Base-by-base conservation (phyloP, 2,797 vertebrate genomes). In the Pantherophis alleghaniensis region DNA sequence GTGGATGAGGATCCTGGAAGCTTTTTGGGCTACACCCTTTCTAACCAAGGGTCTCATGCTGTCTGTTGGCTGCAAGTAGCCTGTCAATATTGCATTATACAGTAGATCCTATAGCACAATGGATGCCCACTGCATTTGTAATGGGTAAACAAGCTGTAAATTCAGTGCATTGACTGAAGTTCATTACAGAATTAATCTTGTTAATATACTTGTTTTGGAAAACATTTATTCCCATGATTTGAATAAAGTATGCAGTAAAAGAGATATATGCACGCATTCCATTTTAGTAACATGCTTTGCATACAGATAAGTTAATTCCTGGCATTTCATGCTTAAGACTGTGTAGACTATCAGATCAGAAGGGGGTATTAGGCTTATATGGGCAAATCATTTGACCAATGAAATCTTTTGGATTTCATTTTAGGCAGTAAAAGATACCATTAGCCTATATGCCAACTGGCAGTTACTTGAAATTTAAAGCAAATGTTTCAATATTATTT, bases 401-500 rank as follows among this genome's bases (percentile, higher is more conserved):
- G 47, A 51, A 51, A 51, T 51, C 1, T n/a, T 60, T 18, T 83
- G 55, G 28, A 86, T 61, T 66, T 59, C 69, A 32, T 92, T 92
- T 47, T 59, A 89, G 11, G 14, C 22, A n/a, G 24, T 51, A 86
- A 90, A 6, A 7, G 20, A 13, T 16, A 53, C 42, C 61, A 55
- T 83, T 61, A 20, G 63, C 9, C 18, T 16, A 92, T 56, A 88
- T 9, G 32, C 13, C 0, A 13, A n/a, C 2, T 51, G 26, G 92
- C 59, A 93, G 42, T 12, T 59, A 79, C 89, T 11, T 94, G 90
- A 86, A 89, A 16, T 59, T 47, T 86, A 28, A 74, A 24, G 93
- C 22, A 37, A 18, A 74, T 87, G 53, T 93, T 94, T 92, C 1
- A 6, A 86, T 12, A 7, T 13, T 94, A 94, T 94, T 28, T 7